Percentiles rank a stretch among this genome's conserved stretches.
Conservation (phyloP, 2,797 vertebrate species). For the Coregonus sp. region DNA sequence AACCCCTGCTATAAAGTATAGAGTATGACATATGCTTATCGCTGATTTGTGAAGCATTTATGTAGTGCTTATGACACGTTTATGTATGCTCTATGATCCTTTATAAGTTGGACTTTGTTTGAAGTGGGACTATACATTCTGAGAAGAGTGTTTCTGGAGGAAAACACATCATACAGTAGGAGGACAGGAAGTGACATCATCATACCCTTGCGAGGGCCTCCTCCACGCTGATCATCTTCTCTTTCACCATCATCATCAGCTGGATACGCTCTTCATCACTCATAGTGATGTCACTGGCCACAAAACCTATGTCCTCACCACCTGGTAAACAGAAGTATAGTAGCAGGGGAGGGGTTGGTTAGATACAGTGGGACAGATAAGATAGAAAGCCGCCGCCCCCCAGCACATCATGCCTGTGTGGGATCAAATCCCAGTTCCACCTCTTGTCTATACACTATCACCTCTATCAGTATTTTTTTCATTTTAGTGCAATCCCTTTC, state of each 20-base stretch:
- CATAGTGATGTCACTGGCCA: constrained; percentile 98
- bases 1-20: too few relatives aligned
- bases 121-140: too few relatives aligned
- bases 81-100: too few relatives aligned
- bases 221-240: constrained; percentile 99
- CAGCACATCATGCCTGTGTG: too few relatives aligned
- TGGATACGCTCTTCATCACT: constrained; percentile 98
- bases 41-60: too few relatives aligned
- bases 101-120: too few relatives aligned
- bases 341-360: neutral
- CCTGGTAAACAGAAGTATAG: constrained; percentile 67
- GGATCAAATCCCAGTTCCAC: too few relatives aligned
- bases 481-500: too few relatives aligned
- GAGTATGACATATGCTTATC: too few relatives aligned
- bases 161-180: neutral
- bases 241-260: constrained; percentile 99
- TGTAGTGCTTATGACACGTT: too few relatives aligned
- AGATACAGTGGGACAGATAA: neutral
- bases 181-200: constrained; percentile 28
- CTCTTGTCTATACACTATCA: too few relatives aligned
- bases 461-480: too few relatives aligned
- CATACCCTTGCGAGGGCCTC: constrained; percentile 93
- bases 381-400: neutral
- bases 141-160: neutral
- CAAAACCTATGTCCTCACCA: constrained; percentile 88